Evolutionary conservation across 30 jellyfish, hydroid and myxozoan genomes (phyloP).

Genomic region (Haliclystus octoradiatus): DNA sequence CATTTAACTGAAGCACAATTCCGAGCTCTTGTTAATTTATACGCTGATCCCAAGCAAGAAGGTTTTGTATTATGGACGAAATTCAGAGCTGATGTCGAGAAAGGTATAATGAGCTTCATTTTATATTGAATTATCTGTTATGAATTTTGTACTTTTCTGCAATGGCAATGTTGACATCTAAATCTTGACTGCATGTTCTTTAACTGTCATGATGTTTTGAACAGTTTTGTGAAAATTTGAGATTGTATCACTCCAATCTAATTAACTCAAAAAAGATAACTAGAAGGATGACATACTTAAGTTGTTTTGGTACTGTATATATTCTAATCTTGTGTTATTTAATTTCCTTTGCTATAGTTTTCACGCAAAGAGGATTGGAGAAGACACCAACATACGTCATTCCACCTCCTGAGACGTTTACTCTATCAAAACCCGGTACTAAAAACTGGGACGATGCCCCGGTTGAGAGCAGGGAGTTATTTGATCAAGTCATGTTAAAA

Average conservation of each 20-base stretch:
- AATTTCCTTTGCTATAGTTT: slow-evolving; percentile 13
- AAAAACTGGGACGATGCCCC: slow-evolving; percentile 41
- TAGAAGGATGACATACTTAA: not conserved
- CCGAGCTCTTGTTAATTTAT: slow-evolving; percentile 34
- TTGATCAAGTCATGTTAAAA: slow-evolving; percentile 45
- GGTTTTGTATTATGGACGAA: slow-evolving; percentile 69
- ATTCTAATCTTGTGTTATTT: not conserved
- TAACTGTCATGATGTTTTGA: too few species aligned
- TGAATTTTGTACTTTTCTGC: too few species aligned
- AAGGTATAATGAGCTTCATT: too few species aligned
- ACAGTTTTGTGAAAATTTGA: too few species aligned
- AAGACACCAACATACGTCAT: slow-evolving; percentile 49
- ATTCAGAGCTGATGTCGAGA: slow-evolving; percentile 65
- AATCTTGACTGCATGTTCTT: too few species aligned
- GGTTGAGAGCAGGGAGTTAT: slow-evolving; percentile 19
- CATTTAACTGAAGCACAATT: slow-evolving; percentile 56
- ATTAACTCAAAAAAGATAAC: too few species aligned
- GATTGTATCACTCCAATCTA: too few species aligned
- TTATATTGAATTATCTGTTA: too few species aligned
- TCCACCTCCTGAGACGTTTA: slow-evolving; percentile 34
- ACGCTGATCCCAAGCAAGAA: slow-evolving; percentile 61
- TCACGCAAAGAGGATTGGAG: slow-evolving; percentile 76
- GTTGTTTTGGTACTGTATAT: not conserved
- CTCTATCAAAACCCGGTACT: slow-evolving; percentile 55
- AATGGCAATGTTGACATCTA: too few species aligned